Evolutionary conservation across 2,113 vertebrate genomes (phyloP), one percentile per base, ranked within the genome.

Genomic region (Alethe diademata): DNA sequence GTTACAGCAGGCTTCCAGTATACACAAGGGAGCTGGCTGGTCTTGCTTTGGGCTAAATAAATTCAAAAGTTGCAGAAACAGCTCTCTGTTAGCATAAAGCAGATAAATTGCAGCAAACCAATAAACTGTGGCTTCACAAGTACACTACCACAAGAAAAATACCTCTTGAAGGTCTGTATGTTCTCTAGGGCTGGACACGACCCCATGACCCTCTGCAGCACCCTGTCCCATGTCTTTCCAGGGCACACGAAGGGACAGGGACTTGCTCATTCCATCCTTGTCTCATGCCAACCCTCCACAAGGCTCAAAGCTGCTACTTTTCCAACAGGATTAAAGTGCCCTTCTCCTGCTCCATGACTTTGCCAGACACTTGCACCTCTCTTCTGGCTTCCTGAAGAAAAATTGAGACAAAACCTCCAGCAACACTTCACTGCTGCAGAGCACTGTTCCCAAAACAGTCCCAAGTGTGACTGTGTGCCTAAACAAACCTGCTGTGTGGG

Each of bases 11-110:
- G 31, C 14, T 88, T 90, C 62, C 38, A 76, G 26, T 17, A 43
- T 14, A 51, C 3, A 7, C 51, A 51, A 29, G 38, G 87, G 87
- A 90, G 36, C 26, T 40, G 45, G 11, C 7, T 75, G 29, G 36
- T 75, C 43, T 90, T 82, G 47, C 88, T 79, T 66, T 70, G 70
- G 40, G 57, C 58, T 62, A 83, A 79, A 92, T 70, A 88, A 72
- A 53, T 57, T 53, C 25, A 53, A 14, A 95, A 82, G 29, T 3
- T 66, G 78, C 48, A 93, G 62, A 81, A 91, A 25, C 51, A 72
- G 19, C 36, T 82, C 57, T 60, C 62, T 48, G 5, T 71, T 75
- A 85, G 51, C 66, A 79, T 24, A 57, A 82, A 76, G 50, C 29
- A 79, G 70, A 90, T 18, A 69, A 53, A 66, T 12, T 26, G 18